Evolutionary conservation across 2,888 invertebrate genomes (phyloP).

Genomic region (Panopea generosa): DNA sequence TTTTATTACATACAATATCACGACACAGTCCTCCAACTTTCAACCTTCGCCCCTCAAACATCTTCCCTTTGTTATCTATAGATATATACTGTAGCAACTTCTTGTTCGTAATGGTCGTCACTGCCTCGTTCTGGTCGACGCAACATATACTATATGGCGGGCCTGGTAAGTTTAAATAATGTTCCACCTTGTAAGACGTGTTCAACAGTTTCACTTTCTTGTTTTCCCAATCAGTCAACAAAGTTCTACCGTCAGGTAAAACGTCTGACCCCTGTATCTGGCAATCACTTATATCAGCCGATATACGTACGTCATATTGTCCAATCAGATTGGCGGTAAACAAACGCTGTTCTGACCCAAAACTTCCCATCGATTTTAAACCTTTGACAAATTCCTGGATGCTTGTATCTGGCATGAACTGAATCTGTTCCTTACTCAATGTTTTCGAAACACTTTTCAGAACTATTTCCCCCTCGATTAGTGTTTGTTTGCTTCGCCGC

Average conservation of each 20-base stretch:
- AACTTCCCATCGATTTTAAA: conserved; percentile 9
- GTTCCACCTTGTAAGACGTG: conserved; percentile 37
- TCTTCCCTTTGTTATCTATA: conserved; percentile 35
- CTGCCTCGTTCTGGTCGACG: conserved; percentile 38
- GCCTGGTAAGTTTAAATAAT: conserved; percentile 28
- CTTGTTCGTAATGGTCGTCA: conserved; percentile 42
- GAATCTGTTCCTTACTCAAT: conserved; percentile 23
- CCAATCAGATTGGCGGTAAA: conserved; percentile 7
- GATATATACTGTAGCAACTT: conserved; percentile 32
- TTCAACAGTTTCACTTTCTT: conserved; percentile 40
- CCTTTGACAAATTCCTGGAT: conserved; percentile 10
- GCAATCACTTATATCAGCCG: conserved; percentile 16
- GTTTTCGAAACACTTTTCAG: not conserved
- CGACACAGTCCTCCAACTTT: conserved; percentile 45
- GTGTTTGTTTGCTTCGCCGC: conserved; percentile 14
- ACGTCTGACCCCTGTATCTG: conserved; percentile 24
- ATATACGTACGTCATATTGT: conserved; percentile 24
- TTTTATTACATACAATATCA: conserved; percentile 41
- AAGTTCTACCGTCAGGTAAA: conserved; percentile 19
- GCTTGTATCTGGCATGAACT: conserved; percentile 16
- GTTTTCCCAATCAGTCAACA: conserved; percentile 32
- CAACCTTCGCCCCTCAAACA: conserved; percentile 20
- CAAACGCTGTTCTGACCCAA: conserved; percentile 19
- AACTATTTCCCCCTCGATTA: not conserved
- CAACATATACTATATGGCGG: conserved; percentile 36